A percentile compares a stretch with the other conserved stretches of the same genome.
phyloP scores from a whole-genome alignment of 2,113 vertebrate genomes.

The Psittacara wagleri region DNA sequence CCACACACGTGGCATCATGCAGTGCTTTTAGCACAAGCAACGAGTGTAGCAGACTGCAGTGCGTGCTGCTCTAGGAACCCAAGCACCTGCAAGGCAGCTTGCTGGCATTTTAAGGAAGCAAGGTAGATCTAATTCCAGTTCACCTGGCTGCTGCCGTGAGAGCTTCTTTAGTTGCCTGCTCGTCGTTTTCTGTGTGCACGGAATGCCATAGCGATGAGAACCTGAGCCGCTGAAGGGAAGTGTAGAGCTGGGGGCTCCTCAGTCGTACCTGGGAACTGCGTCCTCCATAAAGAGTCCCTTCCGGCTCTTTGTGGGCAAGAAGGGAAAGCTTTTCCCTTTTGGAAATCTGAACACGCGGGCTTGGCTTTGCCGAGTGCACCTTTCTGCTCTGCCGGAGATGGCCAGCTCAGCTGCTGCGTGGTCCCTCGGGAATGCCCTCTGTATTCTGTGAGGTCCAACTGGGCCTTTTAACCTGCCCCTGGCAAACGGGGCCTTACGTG shows the following conservation, averaged over 20 bases:
- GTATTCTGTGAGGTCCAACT: neutral
- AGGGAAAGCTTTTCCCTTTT: neutral
- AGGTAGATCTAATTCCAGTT: neutral
- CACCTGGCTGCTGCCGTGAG: neutral
- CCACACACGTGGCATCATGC: rapidly evolving
- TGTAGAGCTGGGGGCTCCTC: neutral
- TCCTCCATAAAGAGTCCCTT: neutral
- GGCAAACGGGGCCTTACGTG: neutral
- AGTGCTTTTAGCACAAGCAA: neutral
- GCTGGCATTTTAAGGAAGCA: neutral
- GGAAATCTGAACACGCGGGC: rapidly evolving
- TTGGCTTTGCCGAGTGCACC: neutral
- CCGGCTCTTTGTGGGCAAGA: neutral
- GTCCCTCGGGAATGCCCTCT: neutral
- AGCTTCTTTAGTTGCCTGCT: neutral
- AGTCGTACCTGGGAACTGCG: rapidly evolving
- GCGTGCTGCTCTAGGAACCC: neutral
- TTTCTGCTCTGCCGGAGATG: neutral
- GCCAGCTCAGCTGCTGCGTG: rapidly evolving
- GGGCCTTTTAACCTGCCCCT: neutral
- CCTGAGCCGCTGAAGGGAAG: neutral
- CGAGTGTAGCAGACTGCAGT: neutral
- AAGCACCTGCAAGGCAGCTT: neutral
- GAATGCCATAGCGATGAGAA: neutral
- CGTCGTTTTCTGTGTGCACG: neutral